Evolutionary conservation across 2,797 vertebrate species (phyloP).

Genomic region (Lophius americanus): DNA sequence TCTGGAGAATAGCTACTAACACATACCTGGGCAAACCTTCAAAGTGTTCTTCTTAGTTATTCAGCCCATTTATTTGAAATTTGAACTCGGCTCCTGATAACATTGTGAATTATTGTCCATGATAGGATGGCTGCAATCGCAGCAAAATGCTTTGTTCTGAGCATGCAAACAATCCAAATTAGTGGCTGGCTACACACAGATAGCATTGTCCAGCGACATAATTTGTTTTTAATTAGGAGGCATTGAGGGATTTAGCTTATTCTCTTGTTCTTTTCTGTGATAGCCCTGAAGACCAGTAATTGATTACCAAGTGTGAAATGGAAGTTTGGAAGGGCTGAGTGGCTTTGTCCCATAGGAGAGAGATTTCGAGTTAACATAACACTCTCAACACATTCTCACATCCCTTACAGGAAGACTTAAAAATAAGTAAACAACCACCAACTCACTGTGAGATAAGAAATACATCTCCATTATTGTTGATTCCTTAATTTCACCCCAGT

Average conservation of each 20-base stretch:
- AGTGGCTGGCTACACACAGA: conserved; percentile 75
- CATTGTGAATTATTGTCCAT: conserved; percentile 74
- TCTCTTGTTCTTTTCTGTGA: conserved; percentile 64
- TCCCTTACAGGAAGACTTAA: conserved; percentile 17
- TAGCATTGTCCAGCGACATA: conserved; percentile 74
- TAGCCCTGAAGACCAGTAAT: conserved; percentile 73
- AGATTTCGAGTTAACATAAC: conserved; percentile 29
- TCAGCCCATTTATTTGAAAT: conserved; percentile 76
- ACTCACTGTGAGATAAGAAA: conserved; percentile 49
- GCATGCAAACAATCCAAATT: conserved; percentile 77
- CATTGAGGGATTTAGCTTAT: conserved; percentile 70
- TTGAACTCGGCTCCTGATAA: conserved; percentile 76
- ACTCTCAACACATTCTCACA: conserved; percentile 25
- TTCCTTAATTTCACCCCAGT: conserved; percentile 46
- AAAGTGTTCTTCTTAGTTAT: conserved; percentile 77
- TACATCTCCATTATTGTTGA: conserved; percentile 38
- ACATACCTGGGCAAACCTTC: conserved; percentile 72
- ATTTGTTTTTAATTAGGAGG: conserved; percentile 82
- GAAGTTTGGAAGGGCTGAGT: conserved; percentile 65
- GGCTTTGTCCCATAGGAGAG: conserved; percentile 55
- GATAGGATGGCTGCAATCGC: conserved; percentile 76
- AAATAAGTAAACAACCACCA: conserved; percentile 33
- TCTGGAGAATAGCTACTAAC: conserved; percentile 69
- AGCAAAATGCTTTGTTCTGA: conserved; percentile 80
- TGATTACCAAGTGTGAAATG: conserved; percentile 80